These are phyloP conservation scores for Meiosimyza decipiens DNA, from an alignment of 2,888 invertebrate genomes.

Conservation along the genomic window DNA sequence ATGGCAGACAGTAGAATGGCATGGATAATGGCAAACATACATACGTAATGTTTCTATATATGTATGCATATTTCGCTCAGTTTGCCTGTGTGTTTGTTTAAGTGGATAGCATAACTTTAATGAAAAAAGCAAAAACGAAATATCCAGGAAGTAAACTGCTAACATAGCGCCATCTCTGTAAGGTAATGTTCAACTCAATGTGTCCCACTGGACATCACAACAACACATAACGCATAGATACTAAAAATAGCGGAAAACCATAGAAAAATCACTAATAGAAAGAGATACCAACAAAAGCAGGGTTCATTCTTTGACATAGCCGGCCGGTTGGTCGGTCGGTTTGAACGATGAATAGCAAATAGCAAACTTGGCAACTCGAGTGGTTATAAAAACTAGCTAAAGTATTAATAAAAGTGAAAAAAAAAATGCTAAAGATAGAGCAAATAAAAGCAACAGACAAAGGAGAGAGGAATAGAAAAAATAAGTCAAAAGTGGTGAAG, in stretches of 20 bases:
- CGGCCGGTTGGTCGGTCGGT: no score
- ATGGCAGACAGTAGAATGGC: not conserved
- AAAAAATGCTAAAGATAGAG: not conserved
- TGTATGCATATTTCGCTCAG: not conserved
- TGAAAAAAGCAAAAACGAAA: not conserved
- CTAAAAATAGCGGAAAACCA: slow-evolving; percentile 2
- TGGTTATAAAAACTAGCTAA: not conserved
- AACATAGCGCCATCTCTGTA: slow-evolving; percentile 4
- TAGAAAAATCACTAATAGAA: slow-evolving; percentile 1
- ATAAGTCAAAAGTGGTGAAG: slow-evolving; percentile 9
- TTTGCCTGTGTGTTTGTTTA: no score
- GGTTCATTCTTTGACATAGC: no score
- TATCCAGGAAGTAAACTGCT: not conserved
- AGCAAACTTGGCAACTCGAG: not conserved
- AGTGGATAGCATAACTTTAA: slow-evolving; percentile 9
- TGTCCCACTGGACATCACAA: slow-evolving; percentile 21
- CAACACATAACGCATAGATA: not conserved
- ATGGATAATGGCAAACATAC: not conserved
- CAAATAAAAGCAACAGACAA: slow-evolving; percentile 8
- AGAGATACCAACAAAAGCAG: not conserved
- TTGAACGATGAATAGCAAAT: not conserved
- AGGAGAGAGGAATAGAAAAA: not conserved
- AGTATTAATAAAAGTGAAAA: slow-evolving; percentile 6
- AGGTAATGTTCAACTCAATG: slow-evolving; percentile 8
- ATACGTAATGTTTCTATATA: not conserved